phyloP scores from a whole-genome alignment of 2,888 invertebrate species.

The Coelopa pilipes region DNA sequence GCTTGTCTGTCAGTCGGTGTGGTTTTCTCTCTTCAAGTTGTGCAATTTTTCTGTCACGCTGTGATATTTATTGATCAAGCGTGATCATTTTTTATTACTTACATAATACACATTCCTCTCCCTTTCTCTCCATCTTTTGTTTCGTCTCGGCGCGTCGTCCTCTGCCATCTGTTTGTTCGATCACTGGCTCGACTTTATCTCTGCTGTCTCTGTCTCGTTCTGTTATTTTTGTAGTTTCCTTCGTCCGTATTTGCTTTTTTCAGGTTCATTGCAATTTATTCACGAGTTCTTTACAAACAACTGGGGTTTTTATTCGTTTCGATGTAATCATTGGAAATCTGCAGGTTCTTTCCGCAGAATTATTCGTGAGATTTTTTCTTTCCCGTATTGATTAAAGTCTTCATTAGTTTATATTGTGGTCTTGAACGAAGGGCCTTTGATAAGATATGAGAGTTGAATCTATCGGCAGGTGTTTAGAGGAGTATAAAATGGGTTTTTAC shows the following conservation, averaged over 20 bases:
- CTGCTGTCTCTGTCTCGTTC: not conserved
- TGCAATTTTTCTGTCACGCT: not conserved
- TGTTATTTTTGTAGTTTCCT: not conserved
- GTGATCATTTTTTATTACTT: not conserved
- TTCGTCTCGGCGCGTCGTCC: not conserved
- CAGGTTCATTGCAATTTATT: not conserved
- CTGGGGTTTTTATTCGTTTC: too few relatives aligned
- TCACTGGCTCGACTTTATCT: not conserved
- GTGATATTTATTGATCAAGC: slow-evolving; percentile 20
- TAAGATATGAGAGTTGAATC: too few relatives aligned
- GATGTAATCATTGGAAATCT: too few relatives aligned
- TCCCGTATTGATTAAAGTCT: too few relatives aligned
- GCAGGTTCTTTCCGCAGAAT: too few relatives aligned
- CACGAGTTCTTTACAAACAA: too few relatives aligned
- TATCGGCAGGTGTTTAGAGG: too few relatives aligned
- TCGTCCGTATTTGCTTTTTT: not conserved
- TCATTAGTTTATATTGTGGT: too few relatives aligned
- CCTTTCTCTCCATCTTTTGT: not conserved
- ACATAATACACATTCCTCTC: not conserved
- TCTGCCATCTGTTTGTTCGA: too few relatives aligned
- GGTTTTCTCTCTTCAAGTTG: not conserved
- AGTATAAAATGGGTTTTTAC: too few relatives aligned
- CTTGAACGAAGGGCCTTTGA: too few relatives aligned
- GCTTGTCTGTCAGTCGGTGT: not conserved
- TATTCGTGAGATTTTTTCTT: too few relatives aligned